Percentiles rank a stretch among this genome's conserved stretches.
phyloP scores from a whole-genome alignment of 2,113 vertebrate genomes.

The Aspidoscelis tigris region DNA sequence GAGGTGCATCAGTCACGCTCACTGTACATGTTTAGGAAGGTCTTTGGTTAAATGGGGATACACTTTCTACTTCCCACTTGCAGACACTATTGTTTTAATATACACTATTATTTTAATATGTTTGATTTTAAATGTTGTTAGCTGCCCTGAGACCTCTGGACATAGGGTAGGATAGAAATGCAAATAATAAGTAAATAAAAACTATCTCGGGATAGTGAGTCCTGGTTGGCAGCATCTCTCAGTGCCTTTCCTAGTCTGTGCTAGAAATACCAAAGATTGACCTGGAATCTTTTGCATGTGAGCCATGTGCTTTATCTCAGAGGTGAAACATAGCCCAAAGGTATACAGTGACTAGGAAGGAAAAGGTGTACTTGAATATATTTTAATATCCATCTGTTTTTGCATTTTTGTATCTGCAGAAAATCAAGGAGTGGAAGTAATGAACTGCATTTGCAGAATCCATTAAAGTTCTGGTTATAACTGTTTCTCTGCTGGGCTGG shows the following conservation, averaged over 20 bases:
- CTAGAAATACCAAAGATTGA: neutral
- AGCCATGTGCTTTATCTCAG: neutral
- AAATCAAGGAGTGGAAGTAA: conserved; percentile 11
- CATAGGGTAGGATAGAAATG: no score
- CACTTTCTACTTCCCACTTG: no score
- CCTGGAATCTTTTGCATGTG: neutral
- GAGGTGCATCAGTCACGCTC: no score
- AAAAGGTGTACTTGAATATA: neutral
- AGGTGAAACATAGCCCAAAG: neutral
- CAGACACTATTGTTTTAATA: no score
- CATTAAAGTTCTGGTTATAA: conserved; percentile 18
- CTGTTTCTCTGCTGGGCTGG: conserved; percentile 16
- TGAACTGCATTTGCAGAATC: conserved; percentile 22
- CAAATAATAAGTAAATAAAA: no score
- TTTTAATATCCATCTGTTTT: neutral
- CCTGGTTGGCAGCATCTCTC: neutral
- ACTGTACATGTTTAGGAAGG: no score
- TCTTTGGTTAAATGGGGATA: no score
- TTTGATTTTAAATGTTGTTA: no score
- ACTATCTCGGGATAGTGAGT: neutral
- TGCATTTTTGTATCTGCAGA: conserved; percentile 1
- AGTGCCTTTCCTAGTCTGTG: neutral
- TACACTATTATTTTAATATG: no score
- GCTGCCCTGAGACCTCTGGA: no score
- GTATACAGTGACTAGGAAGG: neutral